Base-by-base conservation (phyloP, 1,140 invertebrate genomes). In the Akabosia matsudoensis region DNA sequence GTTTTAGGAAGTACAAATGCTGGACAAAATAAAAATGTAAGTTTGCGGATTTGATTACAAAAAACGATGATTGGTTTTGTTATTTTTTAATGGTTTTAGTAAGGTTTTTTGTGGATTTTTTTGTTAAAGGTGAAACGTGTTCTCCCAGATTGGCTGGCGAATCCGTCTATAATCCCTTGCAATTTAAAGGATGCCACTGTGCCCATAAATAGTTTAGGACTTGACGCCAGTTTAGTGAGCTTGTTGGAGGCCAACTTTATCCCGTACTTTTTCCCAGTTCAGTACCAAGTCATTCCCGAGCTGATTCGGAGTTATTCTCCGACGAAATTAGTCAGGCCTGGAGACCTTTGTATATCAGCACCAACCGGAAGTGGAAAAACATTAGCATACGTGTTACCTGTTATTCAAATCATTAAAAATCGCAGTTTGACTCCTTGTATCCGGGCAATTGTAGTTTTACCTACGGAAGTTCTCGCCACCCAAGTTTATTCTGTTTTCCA, bases 361-460 rank as follows among this genome's bases (percentile, higher is more conserved):
- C 96, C 97, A 26, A 99, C 97, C 18, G 97, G 97, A 14, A 97
- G 95, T 88, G 97, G 97, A 13, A 99, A 99, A 88, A 99, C 97
- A 0, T 85, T 99, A 70, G 91, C 95, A 3, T 99, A 95, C 89
- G 93, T 94, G 76, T 85, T 99, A 74, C 97, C 97, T 16, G 91
- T 98, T 70, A 86, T 99, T 67, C 79, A 89, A 86, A 82, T 85
- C 77, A 81, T 88, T 79, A 83, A 84, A 77, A 70, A 80, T 18
- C 77, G 85, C 74, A 26, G 33, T 34, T 22, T 34, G 1, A 84
- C 88, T 1, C 87, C 86, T 77, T 86, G 89, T 82, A 87, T 98
- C 16, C 86, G 92, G 78, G 96, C 94, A 61, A 83, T 99, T 61
- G 88, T 97, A 30, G 91, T 99, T 18, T 85, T 98, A 70, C 97